phyloP scores from a whole-genome alignment of 2,888 invertebrate genomes.

The Thecocarcelia acutangulata region DNA sequence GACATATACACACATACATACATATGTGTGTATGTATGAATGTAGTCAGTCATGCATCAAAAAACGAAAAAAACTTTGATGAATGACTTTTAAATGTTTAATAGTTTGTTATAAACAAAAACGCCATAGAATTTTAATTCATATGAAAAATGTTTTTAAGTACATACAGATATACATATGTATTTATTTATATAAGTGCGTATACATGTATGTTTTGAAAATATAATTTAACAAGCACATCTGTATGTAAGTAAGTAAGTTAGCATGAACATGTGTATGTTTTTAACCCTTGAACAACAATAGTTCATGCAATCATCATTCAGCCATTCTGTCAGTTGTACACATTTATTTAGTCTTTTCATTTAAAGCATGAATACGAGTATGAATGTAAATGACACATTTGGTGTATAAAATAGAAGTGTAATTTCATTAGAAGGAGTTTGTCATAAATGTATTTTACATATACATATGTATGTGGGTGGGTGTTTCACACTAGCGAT shows the following conservation, averaged over 20 bases:
- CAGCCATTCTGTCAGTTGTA: conserved; percentile 18
- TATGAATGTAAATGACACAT: conserved; percentile 50
- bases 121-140: conserved; percentile 46
- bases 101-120: conserved; percentile 51
- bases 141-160: no score
- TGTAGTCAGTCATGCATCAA: no score
- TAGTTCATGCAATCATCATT: conserved; percentile 32
- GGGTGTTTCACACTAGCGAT: conserved; percentile 60
- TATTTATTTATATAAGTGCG: neutral
- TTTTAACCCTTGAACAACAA: conserved; percentile 60
- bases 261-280: conserved; percentile 11
- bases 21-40: no score
- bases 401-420: conserved; percentile 19
- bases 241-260: conserved; percentile 10
- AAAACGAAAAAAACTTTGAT: conserved; percentile 52
- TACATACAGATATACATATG: no score
- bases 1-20: conserved; percentile 36
- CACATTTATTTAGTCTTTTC: neutral
- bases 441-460: neutral
- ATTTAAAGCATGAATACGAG: neutral
- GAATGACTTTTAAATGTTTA: conserved; percentile 67
- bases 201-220: conserved; percentile 1
- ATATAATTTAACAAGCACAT: conserved; percentile 47
- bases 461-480: conserved; percentile 29
- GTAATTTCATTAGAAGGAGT: conserved; percentile 9